Conservation (phyloP, 2,797 vertebrate species). For the Scolopax bukidnonensis region DNA sequence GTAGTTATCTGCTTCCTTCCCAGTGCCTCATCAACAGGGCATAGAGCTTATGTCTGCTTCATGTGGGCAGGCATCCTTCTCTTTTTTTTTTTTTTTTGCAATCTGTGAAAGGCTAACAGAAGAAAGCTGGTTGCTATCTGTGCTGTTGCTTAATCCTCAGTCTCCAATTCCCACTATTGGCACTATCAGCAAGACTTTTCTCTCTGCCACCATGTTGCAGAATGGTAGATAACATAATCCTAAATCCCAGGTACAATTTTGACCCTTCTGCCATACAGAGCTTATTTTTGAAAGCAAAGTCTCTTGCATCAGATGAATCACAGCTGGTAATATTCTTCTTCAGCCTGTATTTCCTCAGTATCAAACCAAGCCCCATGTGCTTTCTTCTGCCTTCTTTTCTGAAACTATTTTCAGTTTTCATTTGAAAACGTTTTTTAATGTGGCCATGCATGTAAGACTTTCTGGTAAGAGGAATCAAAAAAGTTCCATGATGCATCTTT, state of each 20-base stretch:
- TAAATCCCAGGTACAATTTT: conserved; percentile 67
- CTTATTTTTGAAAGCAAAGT: conserved; percentile 57
- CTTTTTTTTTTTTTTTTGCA: neutral
- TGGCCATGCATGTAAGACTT: conserved; percentile 20
- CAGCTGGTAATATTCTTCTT: conserved; percentile 37
- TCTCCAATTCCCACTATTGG: conserved; percentile 60
- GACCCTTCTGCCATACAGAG: neutral
- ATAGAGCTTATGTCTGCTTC: conserved; percentile 17
- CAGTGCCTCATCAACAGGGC: neutral
- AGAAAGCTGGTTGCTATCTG: conserved; percentile 52
- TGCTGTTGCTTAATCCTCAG: conserved; percentile 57
- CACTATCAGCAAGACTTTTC: conserved; percentile 45
- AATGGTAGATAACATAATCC: conserved; percentile 72
- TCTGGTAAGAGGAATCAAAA: conserved; percentile 35
- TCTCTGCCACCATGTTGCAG: conserved; percentile 67
- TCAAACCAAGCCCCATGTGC: conserved; percentile 34
- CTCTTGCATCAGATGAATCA: conserved; percentile 59
- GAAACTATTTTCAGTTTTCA: conserved; percentile 61
- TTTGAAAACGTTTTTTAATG: conserved; percentile 41
- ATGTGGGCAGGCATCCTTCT: neutral
- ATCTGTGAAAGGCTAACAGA: conserved; percentile 38
- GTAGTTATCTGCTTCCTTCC: conserved; percentile 4
- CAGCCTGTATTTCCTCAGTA: conserved; percentile 10
- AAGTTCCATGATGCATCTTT: conserved; percentile 32
- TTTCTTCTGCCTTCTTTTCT: conserved; percentile 62